Evolutionary conservation across 2,797 vertebrate genomes (phyloP).

Genomic region (Takifugu rubripes): DNA sequence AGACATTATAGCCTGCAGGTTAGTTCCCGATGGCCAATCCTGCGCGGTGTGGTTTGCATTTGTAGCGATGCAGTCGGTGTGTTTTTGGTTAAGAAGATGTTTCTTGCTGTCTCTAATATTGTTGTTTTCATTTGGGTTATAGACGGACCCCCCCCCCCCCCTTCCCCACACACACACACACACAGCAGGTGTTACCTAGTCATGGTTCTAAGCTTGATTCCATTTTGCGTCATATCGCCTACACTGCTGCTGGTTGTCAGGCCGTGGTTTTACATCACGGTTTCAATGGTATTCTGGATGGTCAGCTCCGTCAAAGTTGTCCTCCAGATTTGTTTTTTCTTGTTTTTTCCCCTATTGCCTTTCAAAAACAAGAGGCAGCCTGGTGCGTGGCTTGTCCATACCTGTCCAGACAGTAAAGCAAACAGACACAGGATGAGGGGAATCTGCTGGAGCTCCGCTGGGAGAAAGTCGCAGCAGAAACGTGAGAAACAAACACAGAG

Average conservation of each 20-base stretch:
- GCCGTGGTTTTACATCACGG: constrained; percentile 20
- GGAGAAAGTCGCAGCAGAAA: constrained; percentile 34
- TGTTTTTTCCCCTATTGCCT: constrained; percentile 53
- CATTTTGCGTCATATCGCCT: no score
- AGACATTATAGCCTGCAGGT: constrained; percentile 52
- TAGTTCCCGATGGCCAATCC: constrained; percentile 25
- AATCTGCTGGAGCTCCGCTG: constrained; percentile 40
- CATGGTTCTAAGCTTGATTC: no score
- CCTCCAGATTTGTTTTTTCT: constrained; percentile 20
- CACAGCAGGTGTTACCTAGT: no score
- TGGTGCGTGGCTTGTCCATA: constrained; percentile 63
- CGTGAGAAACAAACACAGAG: constrained; percentile 19
- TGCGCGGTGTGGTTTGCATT: constrained; percentile 29
- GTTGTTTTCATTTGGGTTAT: background rate
- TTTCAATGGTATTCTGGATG: constrained; percentile 23
- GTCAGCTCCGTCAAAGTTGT: constrained; percentile 58
- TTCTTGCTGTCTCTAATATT: constrained; percentile 11
- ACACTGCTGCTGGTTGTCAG: constrained; percentile 3
- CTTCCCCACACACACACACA: no score
- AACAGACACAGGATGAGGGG: constrained; percentile 13
- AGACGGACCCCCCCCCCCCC: no score
- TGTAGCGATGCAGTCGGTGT: constrained; percentile 24
- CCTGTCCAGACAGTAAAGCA: constrained; percentile 71
- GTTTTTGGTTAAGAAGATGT: constrained; percentile 13
- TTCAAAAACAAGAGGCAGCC: constrained; percentile 74